Conservation (phyloP, 2,888 invertebrate species). For the Diarsia dahlii region DNA sequence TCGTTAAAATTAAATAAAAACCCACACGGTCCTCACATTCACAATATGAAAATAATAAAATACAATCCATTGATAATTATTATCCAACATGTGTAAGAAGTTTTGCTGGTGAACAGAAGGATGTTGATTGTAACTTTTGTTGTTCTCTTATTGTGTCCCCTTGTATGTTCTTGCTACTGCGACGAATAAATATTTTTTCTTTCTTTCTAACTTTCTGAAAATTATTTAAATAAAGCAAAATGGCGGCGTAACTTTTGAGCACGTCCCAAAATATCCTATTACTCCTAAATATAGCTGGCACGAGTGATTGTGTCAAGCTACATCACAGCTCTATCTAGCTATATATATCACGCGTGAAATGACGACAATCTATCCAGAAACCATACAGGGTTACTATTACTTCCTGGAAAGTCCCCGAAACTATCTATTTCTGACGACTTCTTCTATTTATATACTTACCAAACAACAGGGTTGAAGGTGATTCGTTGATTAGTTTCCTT, state of each 20-base stretch:
- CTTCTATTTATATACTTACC: neutral
- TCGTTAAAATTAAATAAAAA: no score
- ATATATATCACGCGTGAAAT: neutral
- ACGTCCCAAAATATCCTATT: neutral
- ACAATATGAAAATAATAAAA: no score
- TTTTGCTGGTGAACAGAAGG: neutral
- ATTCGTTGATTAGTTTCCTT: slow-evolving; percentile 42
- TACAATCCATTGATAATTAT: neutral
- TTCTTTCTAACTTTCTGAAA: no score
- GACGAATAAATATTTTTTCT: no score
- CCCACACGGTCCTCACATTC: no score
- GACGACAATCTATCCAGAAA: neutral
- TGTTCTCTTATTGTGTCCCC: no score
- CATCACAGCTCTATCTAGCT: no score
- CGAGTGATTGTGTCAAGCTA: no score
- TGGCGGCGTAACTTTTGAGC: neutral
- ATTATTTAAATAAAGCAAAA: neutral
- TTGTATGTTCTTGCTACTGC: no score
- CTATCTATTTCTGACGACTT: neutral
- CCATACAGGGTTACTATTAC: neutral
- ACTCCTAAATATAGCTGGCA: no score
- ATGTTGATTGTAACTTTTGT: neutral
- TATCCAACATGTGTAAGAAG: neutral
- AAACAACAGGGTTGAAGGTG: neutral
- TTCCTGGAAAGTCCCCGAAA: neutral